Evolutionary conservation across 2,113 vertebrate species (phyloP).

Genomic region (Isichthys henryi): DNA sequence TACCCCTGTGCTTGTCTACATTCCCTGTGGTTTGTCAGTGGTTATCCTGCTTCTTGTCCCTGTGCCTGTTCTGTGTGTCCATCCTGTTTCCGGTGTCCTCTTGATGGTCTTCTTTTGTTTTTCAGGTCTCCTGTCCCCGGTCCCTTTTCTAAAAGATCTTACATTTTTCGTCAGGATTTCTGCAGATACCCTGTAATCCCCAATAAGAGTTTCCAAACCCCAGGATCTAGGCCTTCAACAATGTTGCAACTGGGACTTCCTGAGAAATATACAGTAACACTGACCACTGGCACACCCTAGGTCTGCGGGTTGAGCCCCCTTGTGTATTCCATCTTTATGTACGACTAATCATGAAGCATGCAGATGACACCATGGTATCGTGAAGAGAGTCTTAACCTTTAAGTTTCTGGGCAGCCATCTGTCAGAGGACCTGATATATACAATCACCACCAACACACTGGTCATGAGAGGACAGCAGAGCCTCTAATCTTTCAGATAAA

Average conservation of each 20-base stretch:
- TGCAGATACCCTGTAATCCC: neutral
- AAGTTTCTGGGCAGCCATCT: neutral
- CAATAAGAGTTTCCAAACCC: neutral
- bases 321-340: neutral
- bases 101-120: too few relatives aligned
- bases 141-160: neutral
- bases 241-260: neutral
- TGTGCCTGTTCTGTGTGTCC: too few relatives aligned
- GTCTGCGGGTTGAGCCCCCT: neutral
- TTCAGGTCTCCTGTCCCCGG: too few relatives aligned
- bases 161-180: neutral
- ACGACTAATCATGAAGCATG: neutral
- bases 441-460: neutral
- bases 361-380: neutral
- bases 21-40: too few relatives aligned
- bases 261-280: too few relatives aligned
- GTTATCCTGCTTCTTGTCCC: too few relatives aligned
- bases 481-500: neutral
- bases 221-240: neutral
- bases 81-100: too few relatives aligned
- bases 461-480: neutral
- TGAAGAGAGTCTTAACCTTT: neutral
- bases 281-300: neutral
- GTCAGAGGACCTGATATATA: neutral
- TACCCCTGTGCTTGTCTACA: too few relatives aligned